Base-by-base conservation (phyloP, 2,113 vertebrate species). In the Pachypanchax playfairii region DNA sequence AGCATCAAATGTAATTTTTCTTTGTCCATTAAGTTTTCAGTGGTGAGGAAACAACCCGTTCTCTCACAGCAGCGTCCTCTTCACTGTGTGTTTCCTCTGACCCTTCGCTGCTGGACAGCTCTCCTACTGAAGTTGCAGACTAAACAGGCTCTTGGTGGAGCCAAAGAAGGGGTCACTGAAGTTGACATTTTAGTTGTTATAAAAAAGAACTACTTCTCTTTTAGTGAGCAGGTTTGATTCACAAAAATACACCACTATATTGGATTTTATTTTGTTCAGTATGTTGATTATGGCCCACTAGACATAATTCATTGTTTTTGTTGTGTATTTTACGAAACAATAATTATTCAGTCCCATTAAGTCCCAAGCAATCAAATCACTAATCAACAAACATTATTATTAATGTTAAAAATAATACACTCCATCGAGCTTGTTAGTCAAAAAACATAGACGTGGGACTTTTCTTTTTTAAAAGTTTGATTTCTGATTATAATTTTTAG, bases 11-110 rank as follows among this genome's bases (percentile, higher is more conserved):
- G 54, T 67, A 58, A 42, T 68, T 84, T 71, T 64, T 79, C 65
- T 68, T 31, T 77, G 54, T 80, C 77, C 72, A 86, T 88, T 87
- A 80, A 52, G 64, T 75, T 77, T 86, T 84, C 75, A 74, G 82
- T 83, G 56, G 51, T 10, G 31, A 57, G 70, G 78, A 82, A 87
- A 75, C 70, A 80, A 79, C 60, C 55, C 49, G 38, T 75, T 70
- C 67, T 68, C 58, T 51, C 43, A 20, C 65, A 66, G 64, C 39
- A 26, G 65, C 14, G 31, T 78, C 69, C 50, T 66, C 75, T 79
- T 85, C 63, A 35, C 58, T 55, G 52, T 59, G 60, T 63, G 74
- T 78, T 69, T 73, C 74, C 61, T 63, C 33, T 53, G 74, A 71
- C 64, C 56, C 66, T 25, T 42, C 64, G 53, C 78, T 48, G 57